Conservation (phyloP, 2,888 invertebrate species). For the Melangyna quadrimaculata region DNA sequence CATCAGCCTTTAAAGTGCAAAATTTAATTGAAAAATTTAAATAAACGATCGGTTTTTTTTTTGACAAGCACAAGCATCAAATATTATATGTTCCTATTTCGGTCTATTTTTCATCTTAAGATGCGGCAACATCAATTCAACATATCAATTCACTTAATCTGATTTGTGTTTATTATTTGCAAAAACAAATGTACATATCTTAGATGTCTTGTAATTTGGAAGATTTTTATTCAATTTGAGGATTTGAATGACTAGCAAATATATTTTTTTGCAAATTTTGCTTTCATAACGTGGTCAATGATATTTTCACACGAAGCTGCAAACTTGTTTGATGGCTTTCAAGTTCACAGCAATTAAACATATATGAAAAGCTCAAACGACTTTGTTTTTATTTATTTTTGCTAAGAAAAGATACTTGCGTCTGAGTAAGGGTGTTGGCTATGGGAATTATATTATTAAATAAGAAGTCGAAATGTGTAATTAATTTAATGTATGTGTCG, state of each 20-base stretch:
- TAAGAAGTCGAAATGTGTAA: not conserved
- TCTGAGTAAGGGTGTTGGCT: conserved; percentile 8
- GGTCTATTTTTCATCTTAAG: not conserved
- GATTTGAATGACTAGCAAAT: not conserved
- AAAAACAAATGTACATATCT: not conserved
- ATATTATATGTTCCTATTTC: not conserved
- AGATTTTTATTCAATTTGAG: not conserved
- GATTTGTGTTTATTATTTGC: not conserved
- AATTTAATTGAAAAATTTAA: not conserved
- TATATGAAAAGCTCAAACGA: not conserved
- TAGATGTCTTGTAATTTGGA: not conserved
- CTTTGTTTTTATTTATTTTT: not conserved
- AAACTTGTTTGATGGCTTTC: conserved; percentile 1
- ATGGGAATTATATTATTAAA: not conserved
- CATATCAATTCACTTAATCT: not conserved
- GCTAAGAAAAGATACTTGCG: not conserved
- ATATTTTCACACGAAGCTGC: conserved; percentile 11
- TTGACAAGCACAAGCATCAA: not conserved
- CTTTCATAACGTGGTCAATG: conserved; percentile 18
- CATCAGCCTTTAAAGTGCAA: not conserved
- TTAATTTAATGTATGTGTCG: not conserved
- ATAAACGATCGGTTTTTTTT: not conserved
- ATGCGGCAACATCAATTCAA: not conserved
- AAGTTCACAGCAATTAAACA: conserved; percentile 34
- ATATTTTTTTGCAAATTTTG: not conserved